Evolutionary conservation across 1,140 invertebrate species (phyloP).

Genomic region (Zelostemma sp.): DNA sequence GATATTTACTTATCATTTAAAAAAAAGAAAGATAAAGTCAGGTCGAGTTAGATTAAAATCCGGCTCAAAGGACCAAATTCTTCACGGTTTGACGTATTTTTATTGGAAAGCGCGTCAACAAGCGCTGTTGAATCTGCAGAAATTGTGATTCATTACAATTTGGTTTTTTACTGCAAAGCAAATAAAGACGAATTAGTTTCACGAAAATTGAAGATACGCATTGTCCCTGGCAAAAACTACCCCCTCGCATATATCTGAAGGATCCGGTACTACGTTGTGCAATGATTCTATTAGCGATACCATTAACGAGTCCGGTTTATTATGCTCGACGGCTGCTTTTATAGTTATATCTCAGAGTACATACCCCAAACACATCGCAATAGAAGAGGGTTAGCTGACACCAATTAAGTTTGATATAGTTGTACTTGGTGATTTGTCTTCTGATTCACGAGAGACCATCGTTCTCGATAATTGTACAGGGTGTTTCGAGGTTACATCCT

Average conservation of each 20-base stretch:
- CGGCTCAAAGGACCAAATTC: too few species aligned
- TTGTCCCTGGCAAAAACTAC: neutral
- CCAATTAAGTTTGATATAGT: slow-evolving; percentile 61
- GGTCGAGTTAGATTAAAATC: too few species aligned
- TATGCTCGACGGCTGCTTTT: slow-evolving; percentile 58
- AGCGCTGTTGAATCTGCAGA: too few species aligned
- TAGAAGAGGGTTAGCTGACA: slow-evolving; percentile 41
- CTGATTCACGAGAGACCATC: slow-evolving; percentile 23
- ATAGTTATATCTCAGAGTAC: slow-evolving; percentile 59
- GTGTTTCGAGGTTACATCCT: neutral
- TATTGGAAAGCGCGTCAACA: too few species aligned
- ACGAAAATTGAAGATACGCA: neutral
- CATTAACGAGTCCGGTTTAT: slow-evolving; percentile 63
- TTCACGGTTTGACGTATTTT: too few species aligned
- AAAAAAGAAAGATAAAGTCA: too few species aligned
- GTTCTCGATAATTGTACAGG: neutral
- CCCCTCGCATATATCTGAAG: slow-evolving; percentile 1
- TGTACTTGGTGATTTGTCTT: slow-evolving; percentile 49
- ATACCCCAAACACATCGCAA: slow-evolving; percentile 4
- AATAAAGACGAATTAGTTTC: neutral
- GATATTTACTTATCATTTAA: too few species aligned
- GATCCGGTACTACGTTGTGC: slow-evolving; percentile 14
- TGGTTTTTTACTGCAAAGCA: neutral
- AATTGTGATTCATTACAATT: too few species aligned
- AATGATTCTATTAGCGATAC: slow-evolving; percentile 66